Conservation (phyloP, 2,888 invertebrate species). For the Andrena camellia region DNA sequence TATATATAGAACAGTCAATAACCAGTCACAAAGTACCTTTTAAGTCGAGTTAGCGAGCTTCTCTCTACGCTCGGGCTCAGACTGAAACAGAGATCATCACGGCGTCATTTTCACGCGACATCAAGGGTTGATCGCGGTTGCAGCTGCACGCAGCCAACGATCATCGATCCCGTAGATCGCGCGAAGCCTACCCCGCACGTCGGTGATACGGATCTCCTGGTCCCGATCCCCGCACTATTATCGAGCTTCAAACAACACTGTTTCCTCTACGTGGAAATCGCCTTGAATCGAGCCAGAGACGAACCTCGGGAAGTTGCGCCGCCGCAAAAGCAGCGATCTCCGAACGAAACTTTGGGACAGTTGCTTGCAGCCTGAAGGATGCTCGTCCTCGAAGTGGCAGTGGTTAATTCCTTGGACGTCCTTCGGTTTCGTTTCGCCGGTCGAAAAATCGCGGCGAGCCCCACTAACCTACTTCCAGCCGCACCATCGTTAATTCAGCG, state of each 20-base stretch:
- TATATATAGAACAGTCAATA: conserved; percentile 79
- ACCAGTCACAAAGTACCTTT: conserved; percentile 85
- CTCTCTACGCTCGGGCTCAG: conserved; percentile 85
- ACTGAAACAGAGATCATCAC: conserved; percentile 85
- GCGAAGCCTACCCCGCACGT: neutral
- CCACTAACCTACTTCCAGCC: conserved; percentile 52
- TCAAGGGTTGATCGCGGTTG: conserved; percentile 23
- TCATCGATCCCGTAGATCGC: conserved; percentile 46
- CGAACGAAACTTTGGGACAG: neutral
- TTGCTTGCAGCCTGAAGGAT: neutral
- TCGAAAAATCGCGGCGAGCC: conserved; percentile 38
- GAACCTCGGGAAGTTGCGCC: too few relatives aligned
- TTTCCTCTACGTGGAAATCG: neutral
- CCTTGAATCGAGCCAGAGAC: conserved; percentile 10
- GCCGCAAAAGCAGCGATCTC: neutral
- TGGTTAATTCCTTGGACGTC: conserved; percentile 39
- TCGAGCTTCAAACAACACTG: neutral
- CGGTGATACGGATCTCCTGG: conserved; percentile 2
- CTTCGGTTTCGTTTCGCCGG: conserved; percentile 27
- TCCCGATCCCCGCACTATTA: conserved; percentile 25
- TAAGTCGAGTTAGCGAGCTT: conserved; percentile 84
- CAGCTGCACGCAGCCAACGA: conserved; percentile 35
- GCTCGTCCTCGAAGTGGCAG: conserved; percentile 17
- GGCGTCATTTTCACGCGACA: conserved; percentile 81
- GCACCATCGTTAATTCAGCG: conserved; percentile 30